These are phyloP conservation scores for Nibea albiflora DNA, from an alignment of 2,113 vertebrate genomes.

Conservation along the genomic window DNA sequence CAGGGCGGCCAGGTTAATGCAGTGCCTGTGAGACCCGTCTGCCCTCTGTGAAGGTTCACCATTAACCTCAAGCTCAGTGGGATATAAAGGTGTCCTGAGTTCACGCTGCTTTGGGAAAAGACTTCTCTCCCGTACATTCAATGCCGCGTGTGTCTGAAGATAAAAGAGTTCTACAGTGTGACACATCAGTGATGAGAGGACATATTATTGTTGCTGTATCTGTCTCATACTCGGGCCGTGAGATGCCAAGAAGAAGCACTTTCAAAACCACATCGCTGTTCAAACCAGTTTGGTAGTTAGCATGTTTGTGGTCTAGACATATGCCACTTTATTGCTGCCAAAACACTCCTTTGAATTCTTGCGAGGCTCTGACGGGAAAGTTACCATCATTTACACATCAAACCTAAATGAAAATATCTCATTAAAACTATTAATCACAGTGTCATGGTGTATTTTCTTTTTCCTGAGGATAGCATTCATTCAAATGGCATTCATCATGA, in stretches of 20 bases:
- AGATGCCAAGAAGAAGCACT: slow-evolving; percentile 35
- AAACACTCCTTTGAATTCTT: slow-evolving; percentile 31
- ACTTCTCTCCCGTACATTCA: not conserved
- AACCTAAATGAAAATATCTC: not conserved
- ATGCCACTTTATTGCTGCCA: slow-evolving; percentile 18
- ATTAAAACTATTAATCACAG: not conserved
- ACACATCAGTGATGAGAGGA: slow-evolving; percentile 12
- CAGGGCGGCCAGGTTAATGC: slow-evolving; percentile 41
- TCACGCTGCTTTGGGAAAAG: not conserved
- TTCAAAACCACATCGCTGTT: slow-evolving; percentile 32
- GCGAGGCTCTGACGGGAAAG: slow-evolving; percentile 11
- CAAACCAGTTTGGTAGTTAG: slow-evolving; percentile 39
- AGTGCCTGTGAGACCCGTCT: slow-evolving; percentile 1
- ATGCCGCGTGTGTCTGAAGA: not conserved
- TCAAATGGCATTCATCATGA: too few species aligned
- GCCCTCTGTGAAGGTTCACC: slow-evolving; percentile 20
- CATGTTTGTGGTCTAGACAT: slow-evolving; percentile 47
- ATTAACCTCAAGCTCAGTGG: slow-evolving; percentile 17
- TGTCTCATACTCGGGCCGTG: not conserved
- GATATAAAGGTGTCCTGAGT: slow-evolving; percentile 1
- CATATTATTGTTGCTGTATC: slow-evolving; percentile 28
- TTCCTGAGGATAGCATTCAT: not conserved
- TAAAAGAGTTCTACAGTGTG: not conserved
- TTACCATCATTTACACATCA: slow-evolving; percentile 3
- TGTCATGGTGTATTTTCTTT: not conserved